Base-by-base conservation (phyloP, 92 coral and sea anemone species). In the Phymanthus crucifer region DNA sequence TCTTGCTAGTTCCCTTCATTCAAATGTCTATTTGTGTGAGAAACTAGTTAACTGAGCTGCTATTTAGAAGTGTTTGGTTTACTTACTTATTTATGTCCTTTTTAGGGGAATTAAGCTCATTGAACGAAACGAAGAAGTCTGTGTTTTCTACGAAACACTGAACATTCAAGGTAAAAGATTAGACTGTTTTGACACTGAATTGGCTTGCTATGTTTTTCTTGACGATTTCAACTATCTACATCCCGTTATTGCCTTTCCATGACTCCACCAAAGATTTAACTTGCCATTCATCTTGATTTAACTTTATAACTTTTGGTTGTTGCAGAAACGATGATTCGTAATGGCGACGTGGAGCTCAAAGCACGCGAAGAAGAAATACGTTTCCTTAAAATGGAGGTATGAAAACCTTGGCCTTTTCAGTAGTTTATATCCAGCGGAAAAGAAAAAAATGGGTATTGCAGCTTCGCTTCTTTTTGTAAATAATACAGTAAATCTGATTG, bases 121-220 rank as follows among this genome's bases (percentile, higher is more conserved):
- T 58, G 99, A 95, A 89, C 85, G 97, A 66, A 95, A 95, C 75
- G 99, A 95, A 87, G 99, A 95, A 87, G 99, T 95, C 14, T 95
- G 99, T 70, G 99, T 95, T 26, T 95, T 95, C 74, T 95, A 95
- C 77, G 99, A 95, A 76, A 95, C 94, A 72, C 83, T 95, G 21
- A 95, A 95, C 81, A 94, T 95, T 68, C 99, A 95, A 95, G 99
- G 99, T 95, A 72, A 54, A 74, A 83, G 27, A 1, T 50, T 54
- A 27, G 29, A 54, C 19, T 54, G 18, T 57, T 61, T 61, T 61
- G 34, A 29, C 35, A n/a, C 29, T 61, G 68, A 27, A 27, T 26
- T 61, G 68, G 68, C 34, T 61, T 61, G 2, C 36, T 18, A 61
- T 61, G 27, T 29, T 24, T 29, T 23, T 27, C 48, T 10, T 61